A percentile compares a stretch with the other conserved stretches of the same genome.
phyloP scores from a whole-genome alignment of 2,888 invertebrate species.

The Aspidiotus rigidus region DNA sequence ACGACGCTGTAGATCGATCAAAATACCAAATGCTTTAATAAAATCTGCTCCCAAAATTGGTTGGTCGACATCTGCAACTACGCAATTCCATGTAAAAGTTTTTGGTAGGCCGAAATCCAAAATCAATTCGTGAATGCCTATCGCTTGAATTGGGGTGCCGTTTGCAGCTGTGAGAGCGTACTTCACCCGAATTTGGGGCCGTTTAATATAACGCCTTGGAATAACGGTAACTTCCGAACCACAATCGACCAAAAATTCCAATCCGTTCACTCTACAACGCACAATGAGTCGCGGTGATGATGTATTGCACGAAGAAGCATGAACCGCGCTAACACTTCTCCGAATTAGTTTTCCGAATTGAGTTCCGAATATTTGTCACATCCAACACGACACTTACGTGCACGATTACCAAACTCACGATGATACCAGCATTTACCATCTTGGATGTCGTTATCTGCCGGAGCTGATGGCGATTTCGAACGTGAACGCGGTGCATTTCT shows the following conservation, averaged over 20 bases:
- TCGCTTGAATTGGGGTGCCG: too few relatives aligned
- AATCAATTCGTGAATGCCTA: too few relatives aligned
- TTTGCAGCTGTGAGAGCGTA: neutral
- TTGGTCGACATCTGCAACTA: too few relatives aligned
- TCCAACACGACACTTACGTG: neutral
- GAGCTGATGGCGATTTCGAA: neutral
- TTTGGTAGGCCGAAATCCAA: too few relatives aligned
- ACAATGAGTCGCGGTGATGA: too few relatives aligned
- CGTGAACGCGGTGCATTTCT: neutral
- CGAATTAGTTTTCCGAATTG: neutral
- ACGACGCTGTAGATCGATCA: neutral
- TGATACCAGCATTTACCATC: too few relatives aligned
- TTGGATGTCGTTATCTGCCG: neutral
- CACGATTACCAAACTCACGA: neutral
- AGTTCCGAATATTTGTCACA: too few relatives aligned
- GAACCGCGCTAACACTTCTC: neutral
- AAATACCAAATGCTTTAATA: neutral
- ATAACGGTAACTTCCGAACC: neutral
- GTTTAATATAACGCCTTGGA: neutral
- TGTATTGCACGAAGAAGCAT: neutral
- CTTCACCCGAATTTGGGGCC: neutral
- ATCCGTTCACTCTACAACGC: too few relatives aligned
- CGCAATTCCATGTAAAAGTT: neutral
- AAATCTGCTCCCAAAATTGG: neutral
- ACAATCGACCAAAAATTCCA: constrained; percentile 1